Conservation (phyloP, 2,888 invertebrate genomes). For the Dexiosoma caninum region DNA sequence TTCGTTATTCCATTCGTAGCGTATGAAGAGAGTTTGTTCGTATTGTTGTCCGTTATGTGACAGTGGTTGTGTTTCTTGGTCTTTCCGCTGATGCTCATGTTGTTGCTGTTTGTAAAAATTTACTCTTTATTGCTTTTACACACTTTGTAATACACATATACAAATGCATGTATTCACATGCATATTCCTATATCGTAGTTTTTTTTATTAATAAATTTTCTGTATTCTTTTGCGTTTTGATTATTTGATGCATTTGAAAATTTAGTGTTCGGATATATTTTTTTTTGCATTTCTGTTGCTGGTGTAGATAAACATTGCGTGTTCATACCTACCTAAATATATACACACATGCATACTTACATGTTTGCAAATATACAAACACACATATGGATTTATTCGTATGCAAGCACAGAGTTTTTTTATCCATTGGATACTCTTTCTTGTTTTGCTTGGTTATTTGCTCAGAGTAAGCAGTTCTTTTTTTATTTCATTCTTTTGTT, state of each 20-base stretch:
- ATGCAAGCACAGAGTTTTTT: background rate
- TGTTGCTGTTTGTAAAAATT: background rate
- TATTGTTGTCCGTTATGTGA: background rate
- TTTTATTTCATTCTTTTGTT: slow-evolving; percentile 1
- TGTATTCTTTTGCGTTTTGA: slow-evolving; percentile 41
- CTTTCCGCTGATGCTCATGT: slow-evolving; percentile 3
- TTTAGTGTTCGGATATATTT: slow-evolving; percentile 12
- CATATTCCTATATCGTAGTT: background rate
- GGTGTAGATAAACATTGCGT: slow-evolving; percentile 40
- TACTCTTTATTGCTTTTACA: background rate
- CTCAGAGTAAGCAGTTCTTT: slow-evolving; percentile 50
- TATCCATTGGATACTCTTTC: slow-evolving; percentile 48
- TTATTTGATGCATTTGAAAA: slow-evolving; percentile 50
- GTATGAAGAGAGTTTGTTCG: slow-evolving; percentile 32
- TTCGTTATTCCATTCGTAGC: slow-evolving; percentile 26
- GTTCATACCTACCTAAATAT: background rate
- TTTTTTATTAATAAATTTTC: slow-evolving; percentile 6
- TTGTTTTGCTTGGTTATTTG: slow-evolving; percentile 35
- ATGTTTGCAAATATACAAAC: background rate
- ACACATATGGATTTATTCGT: background rate
- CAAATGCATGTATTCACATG: background rate
- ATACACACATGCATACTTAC: background rate
- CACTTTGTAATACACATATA: background rate
- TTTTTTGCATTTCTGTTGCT: slow-evolving; percentile 4
- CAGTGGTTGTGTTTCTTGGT: slow-evolving; percentile 14